Base-by-base conservation (phyloP, 2,113 vertebrate genomes). In the Gymnarchus niloticus region DNA sequence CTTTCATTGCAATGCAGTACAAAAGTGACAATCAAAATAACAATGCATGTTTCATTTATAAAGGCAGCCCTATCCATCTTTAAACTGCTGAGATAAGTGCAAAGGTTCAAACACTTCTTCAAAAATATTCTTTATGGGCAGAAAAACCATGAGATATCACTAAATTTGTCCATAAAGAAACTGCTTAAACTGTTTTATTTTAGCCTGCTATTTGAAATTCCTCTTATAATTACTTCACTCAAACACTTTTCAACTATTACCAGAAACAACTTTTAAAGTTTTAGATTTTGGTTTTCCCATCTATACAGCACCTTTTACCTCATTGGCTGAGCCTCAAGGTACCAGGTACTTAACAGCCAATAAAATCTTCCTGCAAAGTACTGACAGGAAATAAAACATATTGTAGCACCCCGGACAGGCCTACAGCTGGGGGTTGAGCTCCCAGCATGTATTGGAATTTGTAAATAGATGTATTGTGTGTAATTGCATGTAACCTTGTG, bases 161-260 rank as follows among this genome's bases (percentile, higher is more conserved):
- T 69, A 33, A 3, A 4, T 28, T 73, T 41, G 33, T 6, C 28
- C 65, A 37, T 28, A 6, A 37, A 19, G 65, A 73, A 12, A 41
- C 41, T 69, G 65, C 41, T 33, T 61, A 61, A 25, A 25, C 25
- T 14, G 25, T n/a, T n/a, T 65, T 28, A 23, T 33, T 65, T 65
- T 73, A 73, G 65, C 12, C 65, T 41, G 12, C 65, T 73, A 33
- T 73, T 73, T 73, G 65, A 73, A 37, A 73, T 73, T 73, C 65
- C 65, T 73, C 65, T 73, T 33, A 73, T 17, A n/a, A 73, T 73
- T 73, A 73, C 65, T 37, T 73, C 65, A 73, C 14, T 73, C 65
- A 73, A 73, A 73, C 65, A 28, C 41, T 73, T 54, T 73, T 73
- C 41, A 73, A 41, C 65, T 73, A 73, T 73, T 73, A 73, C 65